Conservation (phyloP, 1,140 invertebrate species). For the Ectropis grisescens region DNA sequence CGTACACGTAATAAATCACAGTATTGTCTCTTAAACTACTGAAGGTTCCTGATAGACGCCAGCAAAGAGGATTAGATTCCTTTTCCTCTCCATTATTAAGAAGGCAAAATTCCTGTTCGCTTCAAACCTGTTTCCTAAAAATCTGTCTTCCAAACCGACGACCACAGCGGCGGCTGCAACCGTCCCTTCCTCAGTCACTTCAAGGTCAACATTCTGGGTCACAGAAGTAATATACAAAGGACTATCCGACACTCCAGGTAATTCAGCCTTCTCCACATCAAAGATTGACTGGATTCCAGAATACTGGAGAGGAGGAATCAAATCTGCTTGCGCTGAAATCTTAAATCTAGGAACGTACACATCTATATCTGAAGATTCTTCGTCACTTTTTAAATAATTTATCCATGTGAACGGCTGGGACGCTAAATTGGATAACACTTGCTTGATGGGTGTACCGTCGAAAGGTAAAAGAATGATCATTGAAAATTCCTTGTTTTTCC, state of each 20-base stretch:
- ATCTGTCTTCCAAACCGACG: constrained; percentile 72
- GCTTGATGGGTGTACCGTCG: constrained; percentile 46
- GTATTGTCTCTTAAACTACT: constrained; percentile 15
- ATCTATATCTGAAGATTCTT: constrained; percentile 65
- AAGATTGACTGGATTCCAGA: constrained; percentile 78
- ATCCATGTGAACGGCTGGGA: constrained; percentile 68
- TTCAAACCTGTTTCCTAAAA: constrained; percentile 57
- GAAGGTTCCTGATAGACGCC: constrained; percentile 54
- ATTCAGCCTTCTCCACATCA: constrained; percentile 67
- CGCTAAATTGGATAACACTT: constrained; percentile 58
- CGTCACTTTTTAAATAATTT: constrained; percentile 44
- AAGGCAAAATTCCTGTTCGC: constrained; percentile 70
- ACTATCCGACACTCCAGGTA: constrained; percentile 74
- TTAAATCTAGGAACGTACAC: constrained; percentile 76
- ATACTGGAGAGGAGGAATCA: constrained; percentile 71
- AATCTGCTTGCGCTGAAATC: constrained; percentile 69
- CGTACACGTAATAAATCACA: no score
- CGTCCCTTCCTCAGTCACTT: constrained; percentile 82
- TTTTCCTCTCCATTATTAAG: constrained; percentile 55
- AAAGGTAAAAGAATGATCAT: constrained; percentile 78
- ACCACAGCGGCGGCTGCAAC: constrained; percentile 74
- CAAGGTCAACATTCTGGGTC: constrained; percentile 79
- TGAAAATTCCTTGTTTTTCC: constrained; percentile 72
- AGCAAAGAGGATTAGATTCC: constrained; percentile 58
- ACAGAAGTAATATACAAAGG: constrained; percentile 68